Percentiles rank a stretch among this genome's conserved stretches.
Evolutionary conservation across 2,113 vertebrate species (phyloP).

Genomic region (Leucoraja erinaceus): DNA sequence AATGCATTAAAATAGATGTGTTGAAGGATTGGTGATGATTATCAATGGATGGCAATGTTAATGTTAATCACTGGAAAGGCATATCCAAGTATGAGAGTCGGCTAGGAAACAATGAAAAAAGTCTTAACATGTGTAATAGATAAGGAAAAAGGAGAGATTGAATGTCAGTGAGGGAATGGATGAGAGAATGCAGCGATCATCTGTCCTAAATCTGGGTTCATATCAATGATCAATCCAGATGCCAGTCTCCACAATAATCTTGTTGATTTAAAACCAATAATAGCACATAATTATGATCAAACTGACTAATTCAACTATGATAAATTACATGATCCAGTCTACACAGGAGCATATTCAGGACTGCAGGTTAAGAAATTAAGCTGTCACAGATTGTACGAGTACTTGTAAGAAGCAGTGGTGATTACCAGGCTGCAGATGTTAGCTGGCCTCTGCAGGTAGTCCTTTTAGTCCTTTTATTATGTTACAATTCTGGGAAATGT

Average conservation of each 20-base stretch:
- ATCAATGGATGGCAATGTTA: too few relatives aligned
- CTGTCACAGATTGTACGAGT: background rate
- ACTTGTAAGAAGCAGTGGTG: background rate
- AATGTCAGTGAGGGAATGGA: too few relatives aligned
- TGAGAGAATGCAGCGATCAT: background rate
- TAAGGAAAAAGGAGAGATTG: too few relatives aligned
- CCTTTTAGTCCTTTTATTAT: background rate
- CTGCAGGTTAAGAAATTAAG: background rate
- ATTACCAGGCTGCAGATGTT: background rate
- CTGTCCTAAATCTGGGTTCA: background rate
- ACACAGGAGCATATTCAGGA: background rate
- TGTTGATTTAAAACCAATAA: background rate
- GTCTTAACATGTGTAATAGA: too few relatives aligned
- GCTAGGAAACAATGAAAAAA: too few relatives aligned
- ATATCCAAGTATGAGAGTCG: too few relatives aligned
- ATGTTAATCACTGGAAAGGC: too few relatives aligned
- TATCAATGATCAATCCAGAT: background rate
- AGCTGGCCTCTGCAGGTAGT: background rate
- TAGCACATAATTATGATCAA: background rate
- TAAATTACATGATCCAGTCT: background rate
- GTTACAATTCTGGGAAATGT: background rate
- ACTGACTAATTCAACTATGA: background rate
- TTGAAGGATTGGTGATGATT: too few relatives aligned
- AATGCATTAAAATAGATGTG: too few relatives aligned
- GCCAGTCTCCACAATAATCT: background rate